Conservation (phyloP, 2,797 vertebrate species). For the Eleutherodactylus coqui region DNA sequence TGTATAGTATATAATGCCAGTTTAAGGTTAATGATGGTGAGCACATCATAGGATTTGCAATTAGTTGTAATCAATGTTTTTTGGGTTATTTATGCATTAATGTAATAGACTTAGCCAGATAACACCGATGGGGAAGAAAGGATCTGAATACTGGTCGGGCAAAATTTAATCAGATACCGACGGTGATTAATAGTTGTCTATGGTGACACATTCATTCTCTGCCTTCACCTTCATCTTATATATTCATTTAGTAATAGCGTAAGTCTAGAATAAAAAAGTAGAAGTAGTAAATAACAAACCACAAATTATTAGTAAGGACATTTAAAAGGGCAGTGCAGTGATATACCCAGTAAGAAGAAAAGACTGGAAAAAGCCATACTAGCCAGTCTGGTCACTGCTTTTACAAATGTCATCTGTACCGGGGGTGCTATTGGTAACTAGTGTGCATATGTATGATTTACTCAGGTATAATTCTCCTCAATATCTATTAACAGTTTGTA, state of each 20-base stretch:
- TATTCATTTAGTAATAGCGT: background rate
- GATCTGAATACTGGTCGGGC: background rate
- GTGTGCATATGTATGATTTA: background rate
- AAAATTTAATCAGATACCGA: background rate
- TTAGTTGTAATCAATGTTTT: background rate
- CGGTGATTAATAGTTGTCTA: slow-evolving; percentile 11
- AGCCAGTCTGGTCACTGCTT: too few species aligned
- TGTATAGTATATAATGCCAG: background rate
- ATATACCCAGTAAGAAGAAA: background rate
- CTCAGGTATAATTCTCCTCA: background rate
- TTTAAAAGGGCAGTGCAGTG: background rate
- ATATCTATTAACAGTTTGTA: background rate
- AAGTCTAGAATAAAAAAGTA: background rate
- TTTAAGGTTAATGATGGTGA: background rate
- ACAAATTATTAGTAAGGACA: background rate
- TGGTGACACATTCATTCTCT: slow-evolving; percentile 1
- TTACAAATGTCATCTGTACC: too few species aligned
- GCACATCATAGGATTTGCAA: background rate
- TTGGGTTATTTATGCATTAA: background rate
- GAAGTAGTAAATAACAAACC: background rate
- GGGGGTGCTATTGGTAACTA: background rate
- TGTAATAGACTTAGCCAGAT: background rate
- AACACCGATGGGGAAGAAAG: background rate
- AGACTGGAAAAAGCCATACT: background rate
- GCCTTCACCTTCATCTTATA: background rate